Conservation (phyloP, 2,888 invertebrate species). For the Coleophora flavipennella region DNA sequence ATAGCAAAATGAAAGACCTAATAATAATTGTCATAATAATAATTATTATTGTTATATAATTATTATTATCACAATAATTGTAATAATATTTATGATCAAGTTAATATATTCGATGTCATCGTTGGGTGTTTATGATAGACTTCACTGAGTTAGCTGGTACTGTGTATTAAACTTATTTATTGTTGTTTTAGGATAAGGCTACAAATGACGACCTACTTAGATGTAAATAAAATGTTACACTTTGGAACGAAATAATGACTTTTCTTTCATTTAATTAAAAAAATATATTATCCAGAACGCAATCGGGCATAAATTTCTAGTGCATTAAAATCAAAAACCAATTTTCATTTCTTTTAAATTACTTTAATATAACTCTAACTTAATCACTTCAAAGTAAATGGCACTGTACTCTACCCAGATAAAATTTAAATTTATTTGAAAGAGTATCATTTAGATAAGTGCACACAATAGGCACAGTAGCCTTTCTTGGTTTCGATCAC, state of each 20-base stretch:
- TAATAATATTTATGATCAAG: neutral
- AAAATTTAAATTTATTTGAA: slow-evolving; percentile 12
- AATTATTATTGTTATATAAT: too few relatives aligned
- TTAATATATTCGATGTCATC: slow-evolving; percentile 18
- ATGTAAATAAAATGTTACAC: slow-evolving; percentile 16
- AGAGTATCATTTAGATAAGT: slow-evolving; percentile 4
- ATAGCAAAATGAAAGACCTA: too few relatives aligned
- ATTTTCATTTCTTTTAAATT: neutral
- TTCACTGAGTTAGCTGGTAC: slow-evolving; percentile 1
- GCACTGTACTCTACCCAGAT: slow-evolving; percentile 17
- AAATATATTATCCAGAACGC: too few relatives aligned
- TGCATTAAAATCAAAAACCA: too few relatives aligned
- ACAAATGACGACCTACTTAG: slow-evolving; percentile 18
- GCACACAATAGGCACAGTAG: too few relatives aligned
- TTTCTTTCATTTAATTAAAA: slow-evolving; percentile 2
- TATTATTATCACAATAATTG: too few relatives aligned
- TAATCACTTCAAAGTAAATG: slow-evolving; percentile 17
- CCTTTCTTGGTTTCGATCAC: too few relatives aligned
- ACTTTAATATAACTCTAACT: neutral
- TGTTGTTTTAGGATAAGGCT: slow-evolving; percentile 17
- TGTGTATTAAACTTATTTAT: slow-evolving; percentile 8
- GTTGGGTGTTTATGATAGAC: slow-evolving; percentile 8
- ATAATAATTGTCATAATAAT: too few relatives aligned
- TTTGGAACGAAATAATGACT: slow-evolving; percentile 2
- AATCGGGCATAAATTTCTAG: too few relatives aligned